Base-by-base conservation (phyloP, 1,140 invertebrate species). In the Aethina tumida region DNA sequence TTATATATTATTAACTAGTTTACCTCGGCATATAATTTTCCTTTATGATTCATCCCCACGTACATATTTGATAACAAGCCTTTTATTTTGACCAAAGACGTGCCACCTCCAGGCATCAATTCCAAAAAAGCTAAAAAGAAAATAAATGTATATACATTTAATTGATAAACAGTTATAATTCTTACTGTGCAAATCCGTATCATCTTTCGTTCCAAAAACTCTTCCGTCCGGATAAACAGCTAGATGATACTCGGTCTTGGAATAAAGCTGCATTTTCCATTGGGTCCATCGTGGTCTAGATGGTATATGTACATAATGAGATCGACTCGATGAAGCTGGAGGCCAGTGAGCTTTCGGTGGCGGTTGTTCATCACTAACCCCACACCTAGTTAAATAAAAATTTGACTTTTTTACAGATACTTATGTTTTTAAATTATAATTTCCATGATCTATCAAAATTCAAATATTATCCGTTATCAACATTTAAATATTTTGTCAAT, bases 1-100 rank as follows among this genome's bases (percentile, higher is more conserved):
- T n/a, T 28, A 10, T 12, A 28, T 37, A 32, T 17, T n/a, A n/a
- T n/a, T n/a, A n/a, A n/a, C n/a, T n/a, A n/a, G n/a, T n/a, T 60
- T 62, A 75, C 73, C 64, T 79, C 74, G 25, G 69, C 73, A 49
- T 75, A 77, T 5, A 79, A 53, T 27, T 64, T 60, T 22, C 77
- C 76, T 50, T 71, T 71, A 25, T 65, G 63, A 45, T 75, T 68
- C 61, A 79, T 77, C 9, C 74, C 75, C 12, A 81, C 53, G 43
- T 70, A 79, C 2, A 70, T 50, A 18, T 70, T 67, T 2, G 70
- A 69, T 40, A 73, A 62, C n/a, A 70, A 54, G 30, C 68, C 73
- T 55, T 64, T 62, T 30, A 79, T 72, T 45, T 66, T 58, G 13
- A 79, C 66, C 46, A 77, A 65, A 5, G 67, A 72, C 45, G 39